Evolutionary conservation across 2,888 invertebrate genomes (phyloP).

Genomic region (Platycheirus rosarum): DNA sequence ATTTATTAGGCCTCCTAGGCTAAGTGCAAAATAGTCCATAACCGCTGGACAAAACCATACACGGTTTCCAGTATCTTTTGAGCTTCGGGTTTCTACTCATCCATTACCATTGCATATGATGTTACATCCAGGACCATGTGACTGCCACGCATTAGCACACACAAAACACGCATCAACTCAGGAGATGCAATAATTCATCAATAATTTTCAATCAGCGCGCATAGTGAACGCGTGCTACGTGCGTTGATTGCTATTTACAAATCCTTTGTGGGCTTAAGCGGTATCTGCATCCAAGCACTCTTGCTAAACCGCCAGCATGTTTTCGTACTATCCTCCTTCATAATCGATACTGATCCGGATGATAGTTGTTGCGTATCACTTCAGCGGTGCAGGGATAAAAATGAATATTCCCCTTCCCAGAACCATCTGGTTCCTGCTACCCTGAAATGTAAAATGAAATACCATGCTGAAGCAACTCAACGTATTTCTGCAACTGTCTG

Average conservation of each 20-base stretch:
- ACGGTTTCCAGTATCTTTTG: neutral
- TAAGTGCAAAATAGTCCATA: no score
- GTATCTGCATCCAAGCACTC: constrained; percentile 53
- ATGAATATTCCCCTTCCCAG: constrained; percentile 18
- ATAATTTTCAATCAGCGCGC: constrained; percentile 73
- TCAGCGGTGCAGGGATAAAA: constrained; percentile 14
- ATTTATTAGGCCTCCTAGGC: no score
- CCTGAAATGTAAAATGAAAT: constrained; percentile 2
- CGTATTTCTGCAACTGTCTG: constrained; percentile 54
- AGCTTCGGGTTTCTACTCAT: neutral
- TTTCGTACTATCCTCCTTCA: constrained; percentile 2
- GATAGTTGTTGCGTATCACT: constrained; percentile 23
- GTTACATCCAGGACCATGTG: constrained; percentile 27
- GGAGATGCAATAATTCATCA: constrained; percentile 64
- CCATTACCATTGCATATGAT: neutral
- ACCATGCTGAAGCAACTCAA: neutral
- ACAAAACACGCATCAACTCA: constrained; percentile 5
- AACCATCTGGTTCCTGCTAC: neutral
- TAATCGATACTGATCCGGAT: neutral
- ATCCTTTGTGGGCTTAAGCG: constrained; percentile 69
- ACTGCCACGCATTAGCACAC: neutral
- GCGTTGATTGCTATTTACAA: constrained; percentile 74
- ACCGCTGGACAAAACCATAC: neutral
- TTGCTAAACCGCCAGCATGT: constrained; percentile 28
- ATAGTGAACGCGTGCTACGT: constrained; percentile 67